phyloP scores from a whole-genome alignment of 2,888 invertebrate genomes.

The Branchellion lobata region DNA sequence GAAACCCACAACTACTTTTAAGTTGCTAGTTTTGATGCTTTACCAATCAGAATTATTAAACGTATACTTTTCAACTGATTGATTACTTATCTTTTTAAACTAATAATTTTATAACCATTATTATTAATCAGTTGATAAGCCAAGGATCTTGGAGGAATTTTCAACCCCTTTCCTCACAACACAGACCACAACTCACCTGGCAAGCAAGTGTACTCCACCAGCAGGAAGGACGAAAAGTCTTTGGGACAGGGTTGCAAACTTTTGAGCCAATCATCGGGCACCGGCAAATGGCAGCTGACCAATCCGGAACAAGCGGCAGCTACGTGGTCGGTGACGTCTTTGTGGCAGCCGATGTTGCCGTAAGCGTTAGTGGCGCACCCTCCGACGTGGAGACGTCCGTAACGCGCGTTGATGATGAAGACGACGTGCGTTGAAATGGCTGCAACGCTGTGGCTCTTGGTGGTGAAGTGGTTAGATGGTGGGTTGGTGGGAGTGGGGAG shows the following conservation, averaged over 20 bases:
- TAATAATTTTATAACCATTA: no score
- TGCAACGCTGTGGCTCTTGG: neutral
- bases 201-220: constrained; percentile 48
- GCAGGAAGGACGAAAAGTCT: constrained; percentile 49
- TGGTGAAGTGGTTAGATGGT: neutral
- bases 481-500: constrained; percentile 2
- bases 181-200: constrained; percentile 50
- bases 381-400: constrained; percentile 49
- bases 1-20: no score
- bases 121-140: no score
- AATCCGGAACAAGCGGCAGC: constrained; percentile 49
- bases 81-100: no score
- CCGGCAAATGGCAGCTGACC: constrained; percentile 46
- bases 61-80: no score
- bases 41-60: no score
- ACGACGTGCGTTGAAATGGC: constrained; percentile 45
- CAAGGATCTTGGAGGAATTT: no score
- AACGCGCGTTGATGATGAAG: constrained; percentile 47
- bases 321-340: constrained; percentile 47
- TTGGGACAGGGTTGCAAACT: constrained; percentile 49
- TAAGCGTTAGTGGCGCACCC: constrained; percentile 49
- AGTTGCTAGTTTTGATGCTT: no score
- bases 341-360: constrained; percentile 49
- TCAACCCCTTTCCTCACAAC: no score
- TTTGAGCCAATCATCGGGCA: constrained; percentile 49